phyloP scores from a whole-genome alignment of 37 sponge, comb jelly and placozoan genomes.

The Haliclona indistincta region DNA sequence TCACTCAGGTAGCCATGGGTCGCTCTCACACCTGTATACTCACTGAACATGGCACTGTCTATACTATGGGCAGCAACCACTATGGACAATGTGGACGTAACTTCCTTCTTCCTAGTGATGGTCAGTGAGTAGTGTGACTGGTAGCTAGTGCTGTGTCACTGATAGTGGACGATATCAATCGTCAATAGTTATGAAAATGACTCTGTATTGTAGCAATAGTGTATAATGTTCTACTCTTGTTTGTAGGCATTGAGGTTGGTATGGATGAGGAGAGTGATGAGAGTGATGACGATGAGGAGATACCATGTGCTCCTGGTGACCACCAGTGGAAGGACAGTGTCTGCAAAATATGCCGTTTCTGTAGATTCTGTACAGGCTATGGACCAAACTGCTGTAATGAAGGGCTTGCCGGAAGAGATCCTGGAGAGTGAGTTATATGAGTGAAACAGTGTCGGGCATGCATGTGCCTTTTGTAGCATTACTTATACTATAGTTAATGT shows the following conservation, averaged over 20 bases:
- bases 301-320: slow-evolving; percentile 67
- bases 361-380: slow-evolving; percentile 94
- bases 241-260: neutral
- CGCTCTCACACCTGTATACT: slow-evolving; percentile 80
- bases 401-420: slow-evolving; percentile 65
- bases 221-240: too few species aligned
- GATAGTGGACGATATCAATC: too few species aligned
- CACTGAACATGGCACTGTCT: slow-evolving; percentile 69
- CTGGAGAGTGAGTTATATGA: slow-evolving; percentile 77
- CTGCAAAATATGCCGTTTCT: slow-evolving; percentile 86
- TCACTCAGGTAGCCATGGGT: slow-evolving; percentile 82
- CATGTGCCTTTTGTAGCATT: neutral
- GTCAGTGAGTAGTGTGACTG: too few species aligned
- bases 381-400: slow-evolving; percentile 91
- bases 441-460: neutral
- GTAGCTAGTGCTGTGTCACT: too few species aligned
- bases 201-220: too few species aligned
- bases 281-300: slow-evolving; percentile 46
- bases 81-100: slow-evolving; percentile 95
- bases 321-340: slow-evolving; percentile 74
- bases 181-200: too few species aligned
- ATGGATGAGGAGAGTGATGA: slow-evolving; percentile 24
- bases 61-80: slow-evolving; percentile 89
- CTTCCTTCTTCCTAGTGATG: slow-evolving; percentile 58
- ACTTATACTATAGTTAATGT: neutral